Evolutionary conservation across 1,140 invertebrate genomes (phyloP), one percentile per base, ranked within the genome.

Genomic region (Drosophila ercepeae): DNA sequence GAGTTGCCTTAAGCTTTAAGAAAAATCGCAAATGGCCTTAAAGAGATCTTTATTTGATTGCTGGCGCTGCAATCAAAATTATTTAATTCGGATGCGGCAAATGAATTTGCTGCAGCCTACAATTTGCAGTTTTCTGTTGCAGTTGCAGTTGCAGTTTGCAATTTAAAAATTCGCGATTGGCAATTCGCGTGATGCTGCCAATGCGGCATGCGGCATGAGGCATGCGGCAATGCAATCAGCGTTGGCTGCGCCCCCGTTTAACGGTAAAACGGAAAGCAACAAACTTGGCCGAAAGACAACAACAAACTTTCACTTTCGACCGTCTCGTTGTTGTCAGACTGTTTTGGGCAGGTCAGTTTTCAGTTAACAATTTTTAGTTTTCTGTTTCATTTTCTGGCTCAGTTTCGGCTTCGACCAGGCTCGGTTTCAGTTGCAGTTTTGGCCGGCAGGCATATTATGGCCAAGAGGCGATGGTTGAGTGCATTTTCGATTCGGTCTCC

Each of bases 311-410:
- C 79, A 86, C 79, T 84, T 86, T 84, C 63, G 58, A 58, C 70
- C 55, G 64, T 8, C 36, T 39, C 14, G 41, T 55, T 70, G 48
- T 48, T 49, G 59, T 51, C 25, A 58, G n/a, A 77, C 70, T 54
- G 8, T 73, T 77, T 82, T 79, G 76, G 81, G 81, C 81, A 84
- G 79, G 81, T 84, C 79, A 84, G 79, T 84, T 86, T 75, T 32
- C 11, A 32, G 29, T 32, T 21, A 2, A 2, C 21, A 21, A 4
- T 21, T 32, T 32, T 11, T 9, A 29, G 9, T 11, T 32, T 32
- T 42, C 39, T 4, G 16, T 42, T 42, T 42, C 39, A 42, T 6
- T 39, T 39, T 39, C 34, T 14, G 34, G 4, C n/a, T 39, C 34
- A 14, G 34, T 36, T 36, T 36, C 4, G 36, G 36, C 5, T 3